phyloP scores from a whole-genome alignment of 2,113 vertebrate genomes.

The Oryctolagus cuniculus region mOryCun1.1 NC_091434.1:114804001-114804500 shows the following conservation, averaged over 20 bases:
- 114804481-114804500: neutral
- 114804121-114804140: no score
- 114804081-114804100: neutral
- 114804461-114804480: neutral
- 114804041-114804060: no score
- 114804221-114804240: neutral
- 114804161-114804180: neutral
- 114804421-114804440: neutral
- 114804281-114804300: neutral
- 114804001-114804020: no score
- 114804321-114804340: neutral
- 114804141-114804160: neutral
- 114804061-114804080: no score
- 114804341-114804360: neutral
- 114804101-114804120: neutral
- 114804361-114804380: neutral
- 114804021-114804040: no score
- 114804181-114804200: neutral
- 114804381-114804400: neutral
- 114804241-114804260: neutral
- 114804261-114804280: neutral
- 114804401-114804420: neutral
- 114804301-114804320: neutral
- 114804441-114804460: constrained; percentile 6
- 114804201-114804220: neutral